phyloP scores from a whole-genome alignment of 2,797 vertebrate species.

The Channallabes apus region DNA sequence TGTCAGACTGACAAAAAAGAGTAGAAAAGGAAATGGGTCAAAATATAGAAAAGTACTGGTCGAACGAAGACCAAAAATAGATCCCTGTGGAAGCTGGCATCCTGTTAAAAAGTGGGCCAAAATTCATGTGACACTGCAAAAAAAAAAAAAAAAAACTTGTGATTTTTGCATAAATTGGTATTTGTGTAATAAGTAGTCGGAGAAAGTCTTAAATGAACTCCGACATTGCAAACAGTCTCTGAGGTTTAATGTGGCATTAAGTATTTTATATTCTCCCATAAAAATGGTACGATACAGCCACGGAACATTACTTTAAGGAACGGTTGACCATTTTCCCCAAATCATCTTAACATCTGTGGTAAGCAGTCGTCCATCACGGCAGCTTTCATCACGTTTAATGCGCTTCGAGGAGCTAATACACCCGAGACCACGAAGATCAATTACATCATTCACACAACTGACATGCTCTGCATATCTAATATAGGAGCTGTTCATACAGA shows the following conservation, averaged over 20 bases:
- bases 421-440: constrained; percentile 6
- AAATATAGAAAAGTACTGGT: constrained; percentile 45
- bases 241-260: not conserved
- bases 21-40: constrained; percentile 11
- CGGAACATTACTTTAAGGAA: constrained; percentile 16
- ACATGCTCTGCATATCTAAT: not conserved
- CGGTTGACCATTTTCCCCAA: not conserved
- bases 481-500: constrained; percentile 2
- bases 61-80: constrained; percentile 46
- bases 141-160: not conserved
- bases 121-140: constrained; percentile 29
- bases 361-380: constrained; percentile 16
- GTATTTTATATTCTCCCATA: constrained; percentile 11
- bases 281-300: not conserved
- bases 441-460: constrained; percentile 14
- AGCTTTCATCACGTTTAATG: constrained; percentile 16
- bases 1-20: not conserved
- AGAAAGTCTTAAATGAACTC: not conserved
- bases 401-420: not conserved
- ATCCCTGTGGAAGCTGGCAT: constrained; percentile 33
- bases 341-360: not conserved
- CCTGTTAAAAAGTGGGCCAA: constrained; percentile 42
- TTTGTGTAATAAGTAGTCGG: not conserved
- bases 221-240: not conserved
- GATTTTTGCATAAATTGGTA: not conserved